A percentile compares a stretch with the other conserved stretches of the same genome.
Evolutionary conservation across 2,888 invertebrate genomes (phyloP).

Genomic region (Deroplatys truncata): DNA sequence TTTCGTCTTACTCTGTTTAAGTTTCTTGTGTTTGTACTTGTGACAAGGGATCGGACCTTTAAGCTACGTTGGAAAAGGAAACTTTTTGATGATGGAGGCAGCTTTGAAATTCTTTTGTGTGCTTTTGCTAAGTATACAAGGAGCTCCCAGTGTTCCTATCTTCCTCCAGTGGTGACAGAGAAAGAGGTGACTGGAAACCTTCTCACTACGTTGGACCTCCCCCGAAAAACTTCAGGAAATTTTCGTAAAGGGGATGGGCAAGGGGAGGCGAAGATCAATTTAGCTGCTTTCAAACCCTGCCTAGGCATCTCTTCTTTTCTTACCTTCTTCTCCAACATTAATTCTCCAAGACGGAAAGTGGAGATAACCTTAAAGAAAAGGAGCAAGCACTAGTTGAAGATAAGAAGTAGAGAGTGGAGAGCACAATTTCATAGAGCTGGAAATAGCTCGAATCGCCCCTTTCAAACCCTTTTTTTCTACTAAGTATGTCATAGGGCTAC

Average conservation of each 20-base stretch:
- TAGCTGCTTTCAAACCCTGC: not conserved
- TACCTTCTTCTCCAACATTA: not conserved
- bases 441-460: not conserved
- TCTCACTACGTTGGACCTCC: not conserved
- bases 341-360: not conserved
- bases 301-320: not conserved
- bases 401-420: not conserved
- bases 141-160: not conserved
- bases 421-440: not conserved
- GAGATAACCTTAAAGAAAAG: not conserved
- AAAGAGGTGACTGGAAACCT: not conserved
- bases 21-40: not conserved
- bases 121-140: slow-evolving; percentile 15
- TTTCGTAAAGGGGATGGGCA: not conserved
- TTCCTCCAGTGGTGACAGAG: not conserved
- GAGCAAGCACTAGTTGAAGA: not conserved
- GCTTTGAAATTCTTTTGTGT: slow-evolving; percentile 15
- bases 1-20: not conserved
- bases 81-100: slow-evolving; percentile 10
- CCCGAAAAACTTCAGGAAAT: not conserved
- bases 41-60: not conserved
- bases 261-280: not conserved
- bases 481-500: too few species aligned
- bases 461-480: too few species aligned
- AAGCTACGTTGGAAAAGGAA: not conserved